Evolutionary conservation across 2,888 invertebrate species (phyloP).

Genomic region (Chironomus tentans): DNA sequence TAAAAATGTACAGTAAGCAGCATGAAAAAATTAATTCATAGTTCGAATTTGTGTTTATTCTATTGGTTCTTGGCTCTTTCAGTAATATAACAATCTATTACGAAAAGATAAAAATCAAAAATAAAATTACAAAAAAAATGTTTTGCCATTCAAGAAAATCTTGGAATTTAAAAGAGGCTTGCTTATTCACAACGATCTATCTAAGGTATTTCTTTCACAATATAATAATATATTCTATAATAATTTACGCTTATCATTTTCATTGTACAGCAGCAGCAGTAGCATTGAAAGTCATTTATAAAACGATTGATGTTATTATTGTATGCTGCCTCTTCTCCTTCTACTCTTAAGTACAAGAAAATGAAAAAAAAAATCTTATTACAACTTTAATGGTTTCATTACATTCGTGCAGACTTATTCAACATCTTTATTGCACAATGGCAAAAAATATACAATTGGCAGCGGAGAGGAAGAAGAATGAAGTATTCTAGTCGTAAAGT

Average conservation of each 20-base stretch:
- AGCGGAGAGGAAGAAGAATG: not conserved
- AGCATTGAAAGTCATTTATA: not conserved
- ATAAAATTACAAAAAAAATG: not conserved
- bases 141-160: not conserved
- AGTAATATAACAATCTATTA: not conserved
- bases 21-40: too few species aligned
- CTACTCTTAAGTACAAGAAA: not conserved
- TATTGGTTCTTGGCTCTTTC: not conserved
- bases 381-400: slow-evolving; percentile 8
- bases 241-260: not conserved
- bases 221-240: not conserved
- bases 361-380: not conserved
- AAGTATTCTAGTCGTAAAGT: not conserved
- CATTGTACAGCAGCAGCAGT: not conserved
- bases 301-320: not conserved
- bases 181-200: not conserved
- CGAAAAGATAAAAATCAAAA: not conserved
- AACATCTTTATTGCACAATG: slow-evolving; percentile 26
- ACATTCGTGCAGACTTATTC: slow-evolving; percentile 22
- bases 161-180: too few species aligned
- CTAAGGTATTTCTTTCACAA: not conserved
- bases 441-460: slow-evolving; percentile 24
- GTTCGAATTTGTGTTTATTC: not conserved
- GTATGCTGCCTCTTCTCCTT: not conserved
- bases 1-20: too few species aligned